Conservation (phyloP, 2,113 vertebrate species). For the Sturnus vulgaris region DNA sequence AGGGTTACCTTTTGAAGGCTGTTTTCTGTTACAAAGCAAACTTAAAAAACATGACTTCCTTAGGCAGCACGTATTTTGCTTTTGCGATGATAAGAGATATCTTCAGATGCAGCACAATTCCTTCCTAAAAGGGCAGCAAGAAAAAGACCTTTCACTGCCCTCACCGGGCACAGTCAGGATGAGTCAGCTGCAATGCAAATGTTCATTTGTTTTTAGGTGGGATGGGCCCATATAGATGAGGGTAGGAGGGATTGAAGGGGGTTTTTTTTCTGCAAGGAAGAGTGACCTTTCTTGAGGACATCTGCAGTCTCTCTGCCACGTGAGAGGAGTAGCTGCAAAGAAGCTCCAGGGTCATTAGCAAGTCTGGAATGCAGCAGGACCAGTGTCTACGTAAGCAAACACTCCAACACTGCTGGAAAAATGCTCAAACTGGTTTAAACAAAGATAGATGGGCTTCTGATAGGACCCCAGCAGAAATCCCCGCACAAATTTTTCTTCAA, state of each 20-base stretch:
- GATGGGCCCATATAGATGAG: not conserved
- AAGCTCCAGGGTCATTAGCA: constrained; percentile 64
- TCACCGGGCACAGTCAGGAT: not conserved
- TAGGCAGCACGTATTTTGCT: not conserved
- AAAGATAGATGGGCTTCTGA: not conserved
- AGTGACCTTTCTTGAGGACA: constrained; percentile 59
- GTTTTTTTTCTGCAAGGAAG: not conserved
- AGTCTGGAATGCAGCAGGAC: constrained; percentile 70
- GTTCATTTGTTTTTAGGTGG: not conserved
- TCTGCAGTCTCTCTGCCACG: not conserved
- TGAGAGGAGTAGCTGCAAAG: constrained; percentile 41
- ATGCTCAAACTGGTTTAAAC: not conserved
- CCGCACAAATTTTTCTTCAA: not conserved
- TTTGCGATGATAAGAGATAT: not conserved
- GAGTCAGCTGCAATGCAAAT: not conserved
- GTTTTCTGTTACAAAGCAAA: not conserved
- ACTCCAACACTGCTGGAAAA: not conserved
- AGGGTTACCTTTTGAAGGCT: not conserved
- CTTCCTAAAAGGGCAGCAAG: not conserved
- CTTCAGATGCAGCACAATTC: not conserved
- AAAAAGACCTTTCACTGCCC: not conserved
- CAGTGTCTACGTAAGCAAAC: not conserved
- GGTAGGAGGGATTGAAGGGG: not conserved
- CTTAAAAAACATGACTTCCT: not conserved
- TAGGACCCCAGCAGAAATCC: not conserved